These are phyloP conservation scores for Clarias batrachus DNA, from an alignment of 2,113 vertebrate species.

Conservation along the genomic window DNA sequence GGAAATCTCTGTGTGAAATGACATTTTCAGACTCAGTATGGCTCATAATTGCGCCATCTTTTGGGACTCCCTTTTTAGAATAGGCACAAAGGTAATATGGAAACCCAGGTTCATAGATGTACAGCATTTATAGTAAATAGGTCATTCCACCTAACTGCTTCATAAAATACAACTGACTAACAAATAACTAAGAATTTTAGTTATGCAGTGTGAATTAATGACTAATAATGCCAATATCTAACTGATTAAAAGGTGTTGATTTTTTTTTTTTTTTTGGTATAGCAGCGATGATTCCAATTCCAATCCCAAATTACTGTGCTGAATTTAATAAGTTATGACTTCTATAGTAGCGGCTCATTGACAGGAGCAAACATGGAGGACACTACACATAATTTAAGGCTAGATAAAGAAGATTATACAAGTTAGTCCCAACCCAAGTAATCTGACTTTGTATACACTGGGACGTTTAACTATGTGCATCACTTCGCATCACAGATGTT, in stretches of 20 bases:
- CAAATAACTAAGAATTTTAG: not conserved
- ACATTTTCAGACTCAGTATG: conserved; percentile 4
- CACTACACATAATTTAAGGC: not conserved
- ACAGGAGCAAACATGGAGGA: not conserved
- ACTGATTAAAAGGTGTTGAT: not conserved
- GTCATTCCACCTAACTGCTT: not conserved
- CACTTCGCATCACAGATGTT: too few relatives aligned
- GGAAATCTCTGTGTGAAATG: not conserved
- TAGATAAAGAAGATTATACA: not conserved
- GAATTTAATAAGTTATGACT: not conserved
- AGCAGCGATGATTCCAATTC: not conserved
- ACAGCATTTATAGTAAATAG: not conserved
- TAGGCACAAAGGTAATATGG: not conserved
- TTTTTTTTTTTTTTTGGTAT: not conserved
- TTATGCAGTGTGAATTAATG: not conserved
- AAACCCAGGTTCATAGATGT: not conserved
- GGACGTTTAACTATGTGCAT: too few relatives aligned
- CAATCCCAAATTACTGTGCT: not conserved
- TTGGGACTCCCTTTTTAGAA: not conserved
- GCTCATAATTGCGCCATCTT: not conserved
- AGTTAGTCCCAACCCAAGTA: too few relatives aligned
- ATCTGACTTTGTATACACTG: too few relatives aligned
- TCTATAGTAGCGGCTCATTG: not conserved
- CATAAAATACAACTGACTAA: not conserved
- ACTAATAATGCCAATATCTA: not conserved